Evolutionary conservation across 2,888 invertebrate species (phyloP).

Genomic region (Mimachlamys varia): DNA sequence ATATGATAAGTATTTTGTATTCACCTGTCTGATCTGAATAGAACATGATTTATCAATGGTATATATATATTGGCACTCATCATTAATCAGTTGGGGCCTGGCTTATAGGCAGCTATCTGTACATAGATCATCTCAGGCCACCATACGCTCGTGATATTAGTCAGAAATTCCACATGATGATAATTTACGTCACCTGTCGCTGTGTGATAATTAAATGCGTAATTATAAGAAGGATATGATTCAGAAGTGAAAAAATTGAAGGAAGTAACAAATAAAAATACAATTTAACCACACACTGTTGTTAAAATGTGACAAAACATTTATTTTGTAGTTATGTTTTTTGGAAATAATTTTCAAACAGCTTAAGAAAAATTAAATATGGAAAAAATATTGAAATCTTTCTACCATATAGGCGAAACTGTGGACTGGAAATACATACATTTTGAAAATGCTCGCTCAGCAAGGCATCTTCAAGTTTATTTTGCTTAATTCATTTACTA

Average conservation of each 20-base stretch:
- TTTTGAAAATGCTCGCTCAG: too few species aligned
- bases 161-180: neutral
- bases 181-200: neutral
- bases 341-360: too few species aligned
- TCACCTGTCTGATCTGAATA: neutral
- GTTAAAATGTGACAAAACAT: neutral
- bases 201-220: neutral
- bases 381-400: too few species aligned
- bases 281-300: neutral
- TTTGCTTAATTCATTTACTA: too few species aligned
- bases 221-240: slow-evolving; percentile 21
- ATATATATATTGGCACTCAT: neutral
- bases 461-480: too few species aligned
- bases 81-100: neutral
- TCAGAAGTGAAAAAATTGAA: neutral
- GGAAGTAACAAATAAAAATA: neutral
- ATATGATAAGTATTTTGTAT: neutral
- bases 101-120: neutral
- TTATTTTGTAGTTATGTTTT: too few species aligned
- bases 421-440: too few species aligned
- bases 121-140: neutral
- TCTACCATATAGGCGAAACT: too few species aligned
- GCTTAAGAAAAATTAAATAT: too few species aligned
- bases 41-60: neutral
- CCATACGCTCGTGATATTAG: neutral